Evolutionary conservation across 2,888 invertebrate species (phyloP).

Genomic region (Drosophila heteroneura): DNA sequence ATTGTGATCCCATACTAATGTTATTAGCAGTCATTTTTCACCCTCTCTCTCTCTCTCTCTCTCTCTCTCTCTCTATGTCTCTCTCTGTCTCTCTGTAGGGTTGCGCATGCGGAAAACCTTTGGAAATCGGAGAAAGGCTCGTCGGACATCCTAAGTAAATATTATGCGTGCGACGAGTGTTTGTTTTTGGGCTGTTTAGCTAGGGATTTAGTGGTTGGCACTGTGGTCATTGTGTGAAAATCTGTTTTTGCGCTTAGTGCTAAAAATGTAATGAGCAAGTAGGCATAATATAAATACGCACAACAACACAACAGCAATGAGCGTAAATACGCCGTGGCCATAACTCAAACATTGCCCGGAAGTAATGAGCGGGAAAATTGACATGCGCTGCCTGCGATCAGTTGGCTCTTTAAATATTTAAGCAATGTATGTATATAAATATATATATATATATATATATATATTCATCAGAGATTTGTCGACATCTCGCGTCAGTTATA

Average conservation of each 20-base stretch:
- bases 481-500: neutral
- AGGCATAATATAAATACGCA: conserved; percentile 66
- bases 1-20: conserved; percentile 56
- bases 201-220: conserved; percentile 65
- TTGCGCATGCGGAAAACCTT: conserved; percentile 70
- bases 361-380: conserved; percentile 42
- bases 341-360: conserved; percentile 59
- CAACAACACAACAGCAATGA: conserved; percentile 33
- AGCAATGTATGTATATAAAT: neutral
- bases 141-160: conserved; percentile 68
- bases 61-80: neutral
- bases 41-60: conserved; percentile 14
- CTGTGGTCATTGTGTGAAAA: conserved; percentile 72
- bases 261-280: conserved; percentile 64
- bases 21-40: conserved; percentile 77
- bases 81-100: conserved; percentile 28
- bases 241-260: conserved; percentile 65
- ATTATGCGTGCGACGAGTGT: conserved; percentile 60
- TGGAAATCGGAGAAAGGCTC: conserved; percentile 28
- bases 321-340: conserved; percentile 38
- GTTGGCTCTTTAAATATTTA: conserved; percentile 6
- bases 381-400: conserved; percentile 37
- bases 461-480: neutral
- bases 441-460: neutral
- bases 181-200: conserved; percentile 62